phyloP scores from a whole-genome alignment of 2,113 vertebrate species.

The Tachysurus vachellii region DNA sequence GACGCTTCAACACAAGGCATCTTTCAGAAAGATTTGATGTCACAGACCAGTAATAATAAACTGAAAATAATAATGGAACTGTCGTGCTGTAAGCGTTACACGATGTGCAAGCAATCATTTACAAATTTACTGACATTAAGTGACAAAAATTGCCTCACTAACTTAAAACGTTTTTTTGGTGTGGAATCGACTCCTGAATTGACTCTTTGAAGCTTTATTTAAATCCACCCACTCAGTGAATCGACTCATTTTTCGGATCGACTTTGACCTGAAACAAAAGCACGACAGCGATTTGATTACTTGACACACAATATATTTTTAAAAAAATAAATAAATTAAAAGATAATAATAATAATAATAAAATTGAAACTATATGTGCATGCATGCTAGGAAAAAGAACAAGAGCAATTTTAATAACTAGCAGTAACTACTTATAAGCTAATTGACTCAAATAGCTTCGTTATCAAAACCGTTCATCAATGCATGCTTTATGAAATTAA shows the following conservation, averaged over 20 bases:
- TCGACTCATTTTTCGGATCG: neutral
- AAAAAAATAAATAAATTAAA: no score
- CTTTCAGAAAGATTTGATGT: neutral
- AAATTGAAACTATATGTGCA: no score
- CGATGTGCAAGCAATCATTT: neutral
- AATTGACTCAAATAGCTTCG: neutral
- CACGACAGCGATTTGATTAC: no score
- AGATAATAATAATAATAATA: no score
- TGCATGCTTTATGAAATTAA: neutral
- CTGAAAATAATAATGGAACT: no score
- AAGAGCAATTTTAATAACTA: neutral
- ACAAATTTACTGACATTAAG: neutral
- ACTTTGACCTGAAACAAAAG: neutral
- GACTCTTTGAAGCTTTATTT: neutral
- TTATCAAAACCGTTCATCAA: neutral
- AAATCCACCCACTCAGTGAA: neutral
- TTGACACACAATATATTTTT: no score
- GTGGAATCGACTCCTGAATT: neutral
- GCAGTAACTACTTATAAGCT: neutral
- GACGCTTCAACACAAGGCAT: no score
- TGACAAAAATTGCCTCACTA: neutral
- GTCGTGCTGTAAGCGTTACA: neutral
- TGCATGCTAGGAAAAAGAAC: neutral
- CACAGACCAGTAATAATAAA: neutral
- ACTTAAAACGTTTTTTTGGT: neutral